Percentiles rank a stretch among this genome's conserved stretches.
Evolutionary conservation across 2,888 invertebrate species (phyloP).

Genomic region (Syrista parreyssii): DNA sequence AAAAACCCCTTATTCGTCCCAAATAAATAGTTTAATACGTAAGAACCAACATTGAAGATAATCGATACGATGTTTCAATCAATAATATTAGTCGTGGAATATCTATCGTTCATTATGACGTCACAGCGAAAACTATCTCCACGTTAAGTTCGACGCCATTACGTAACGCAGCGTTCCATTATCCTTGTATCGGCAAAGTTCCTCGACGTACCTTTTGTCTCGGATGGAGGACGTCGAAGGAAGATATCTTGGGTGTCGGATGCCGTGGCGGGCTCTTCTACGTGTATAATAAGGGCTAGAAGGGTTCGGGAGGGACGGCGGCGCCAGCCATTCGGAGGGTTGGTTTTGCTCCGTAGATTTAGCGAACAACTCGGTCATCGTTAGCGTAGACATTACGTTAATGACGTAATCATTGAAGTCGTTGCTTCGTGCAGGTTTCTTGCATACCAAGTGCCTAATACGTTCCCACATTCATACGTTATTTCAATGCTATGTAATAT

Average conservation of each 20-base stretch:
- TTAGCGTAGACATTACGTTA: slow-evolving; percentile 26
- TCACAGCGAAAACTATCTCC: not conserved
- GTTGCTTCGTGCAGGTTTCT: not conserved
- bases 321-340: slow-evolving; percentile 11
- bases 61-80: not conserved
- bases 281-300: not conserved
- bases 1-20: not conserved
- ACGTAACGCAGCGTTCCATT: not conserved
- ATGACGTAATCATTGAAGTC: slow-evolving; percentile 24
- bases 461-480: not conserved
- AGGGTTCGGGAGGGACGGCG: slow-evolving; percentile 8
- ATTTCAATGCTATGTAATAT: not conserved
- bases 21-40: not conserved
- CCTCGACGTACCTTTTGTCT: slow-evolving; percentile 8
- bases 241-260: not conserved
- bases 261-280: not conserved
- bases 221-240: not conserved
- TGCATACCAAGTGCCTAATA: not conserved
- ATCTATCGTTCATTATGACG: not conserved
- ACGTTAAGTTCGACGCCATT: not conserved
- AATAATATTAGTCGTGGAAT: not conserved
- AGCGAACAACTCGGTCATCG: slow-evolving; percentile 26
- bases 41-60: not conserved
- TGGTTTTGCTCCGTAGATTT: slow-evolving; percentile 22
- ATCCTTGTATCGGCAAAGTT: not conserved